phyloP scores from a whole-genome alignment of 2,888 invertebrate species.

The Emmelina monodactyla region DNA sequence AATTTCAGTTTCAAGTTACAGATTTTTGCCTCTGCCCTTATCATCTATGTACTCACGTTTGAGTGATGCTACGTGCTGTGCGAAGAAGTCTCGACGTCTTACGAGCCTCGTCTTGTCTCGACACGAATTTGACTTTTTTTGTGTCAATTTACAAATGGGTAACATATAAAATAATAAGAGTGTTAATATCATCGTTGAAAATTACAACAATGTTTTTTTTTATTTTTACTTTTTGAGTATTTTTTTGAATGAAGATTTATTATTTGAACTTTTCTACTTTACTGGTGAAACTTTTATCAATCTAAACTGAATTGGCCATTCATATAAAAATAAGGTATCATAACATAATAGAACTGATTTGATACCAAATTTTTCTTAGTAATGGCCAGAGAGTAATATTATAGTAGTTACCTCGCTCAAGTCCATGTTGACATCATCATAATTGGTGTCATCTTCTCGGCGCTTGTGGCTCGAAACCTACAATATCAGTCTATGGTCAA shows the following conservation, averaged over 20 bases:
- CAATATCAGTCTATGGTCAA: slow-evolving; percentile 65
- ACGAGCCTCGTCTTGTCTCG: slow-evolving; percentile 38
- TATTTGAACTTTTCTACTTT: background rate
- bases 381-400: too few species aligned
- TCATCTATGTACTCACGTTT: slow-evolving; percentile 52
- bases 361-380: too few species aligned
- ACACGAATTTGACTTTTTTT: slow-evolving; percentile 62
- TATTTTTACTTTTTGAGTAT: background rate
- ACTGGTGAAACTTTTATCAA: too few species aligned
- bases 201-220: slow-evolving; percentile 17
- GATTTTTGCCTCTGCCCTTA: too few species aligned
- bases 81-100: slow-evolving; percentile 28
- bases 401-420: slow-evolving; percentile 77
- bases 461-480: slow-evolving; percentile 46
- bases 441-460: slow-evolving; percentile 71
- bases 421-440: slow-evolving; percentile 81
- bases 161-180: slow-evolving; percentile 67
- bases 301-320: too few species aligned
- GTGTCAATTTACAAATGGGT: slow-evolving; percentile 67
- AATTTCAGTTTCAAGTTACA: too few species aligned
- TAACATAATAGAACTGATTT: too few species aligned
- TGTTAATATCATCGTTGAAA: slow-evolving; percentile 65
- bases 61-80: slow-evolving; percentile 24
- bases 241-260: slow-evolving; percentile 4
- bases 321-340: too few species aligned